Conservation (phyloP, 2,797 vertebrate species). For the Poeciliopsis presidionis region DNA sequence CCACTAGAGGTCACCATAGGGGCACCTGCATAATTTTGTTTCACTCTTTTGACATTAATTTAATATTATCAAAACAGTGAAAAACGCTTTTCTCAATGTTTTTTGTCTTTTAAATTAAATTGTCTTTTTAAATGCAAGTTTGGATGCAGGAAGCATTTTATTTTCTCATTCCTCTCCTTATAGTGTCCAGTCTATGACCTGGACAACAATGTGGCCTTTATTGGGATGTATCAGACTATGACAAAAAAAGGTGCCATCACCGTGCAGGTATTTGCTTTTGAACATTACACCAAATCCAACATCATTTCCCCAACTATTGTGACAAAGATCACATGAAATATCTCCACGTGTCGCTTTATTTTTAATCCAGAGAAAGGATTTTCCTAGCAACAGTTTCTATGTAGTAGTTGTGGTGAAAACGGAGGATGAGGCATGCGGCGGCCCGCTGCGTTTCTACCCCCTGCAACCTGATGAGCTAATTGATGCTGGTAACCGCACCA, state of each 20-base stretch:
- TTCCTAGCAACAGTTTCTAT: slow-evolving; percentile 95
- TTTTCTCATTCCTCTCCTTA: background rate
- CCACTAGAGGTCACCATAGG: slow-evolving; percentile 27
- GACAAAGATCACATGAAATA: background rate
- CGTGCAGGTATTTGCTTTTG: slow-evolving; percentile 86
- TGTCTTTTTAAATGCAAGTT: background rate
- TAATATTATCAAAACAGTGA: background rate
- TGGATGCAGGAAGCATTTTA: background rate
- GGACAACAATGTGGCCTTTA: slow-evolving; percentile 98
- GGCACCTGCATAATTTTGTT: background rate
- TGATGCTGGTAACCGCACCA: slow-evolving; percentile 91
- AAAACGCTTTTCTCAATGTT: background rate
- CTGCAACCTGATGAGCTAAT: slow-evolving; percentile 87
- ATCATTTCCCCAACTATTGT: background rate
- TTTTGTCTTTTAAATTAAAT: background rate
- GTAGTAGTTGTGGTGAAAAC: slow-evolving; percentile 98
- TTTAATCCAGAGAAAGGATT: slow-evolving; percentile 89
- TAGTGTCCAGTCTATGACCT: slow-evolving; percentile 97
- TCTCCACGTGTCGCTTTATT: background rate
- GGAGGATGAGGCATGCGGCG: slow-evolving; percentile 93
- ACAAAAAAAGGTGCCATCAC: slow-evolving; percentile 97
- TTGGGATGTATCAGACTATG: slow-evolving; percentile 99
- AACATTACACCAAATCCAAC: background rate
- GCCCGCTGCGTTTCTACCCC: slow-evolving; percentile 90
- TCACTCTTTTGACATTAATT: background rate